These are phyloP conservation scores for Nebria brevicollis DNA, from an alignment of 2,888 invertebrate species.

Conservation along the genomic window DNA sequence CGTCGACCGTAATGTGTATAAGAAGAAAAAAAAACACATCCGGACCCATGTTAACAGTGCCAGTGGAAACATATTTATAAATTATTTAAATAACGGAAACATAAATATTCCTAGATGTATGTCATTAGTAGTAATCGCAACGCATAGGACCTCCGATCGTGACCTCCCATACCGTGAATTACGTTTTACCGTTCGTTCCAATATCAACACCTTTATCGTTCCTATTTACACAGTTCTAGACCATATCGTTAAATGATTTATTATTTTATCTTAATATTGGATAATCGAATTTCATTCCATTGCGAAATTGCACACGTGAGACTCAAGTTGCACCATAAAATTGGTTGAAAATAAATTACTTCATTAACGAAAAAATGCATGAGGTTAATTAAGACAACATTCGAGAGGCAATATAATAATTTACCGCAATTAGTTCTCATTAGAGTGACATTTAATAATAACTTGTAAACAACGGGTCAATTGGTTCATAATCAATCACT, in stretches of 20 bases:
- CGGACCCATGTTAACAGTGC: neutral
- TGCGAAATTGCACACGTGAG: neutral
- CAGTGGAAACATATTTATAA: slow-evolving; percentile 35
- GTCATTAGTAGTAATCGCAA: slow-evolving; percentile 33
- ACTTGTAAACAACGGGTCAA: slow-evolving; percentile 8
- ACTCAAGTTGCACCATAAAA: neutral
- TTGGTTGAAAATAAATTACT: neutral
- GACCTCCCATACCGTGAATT: slow-evolving; percentile 27
- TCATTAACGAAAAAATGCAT: slow-evolving; percentile 19
- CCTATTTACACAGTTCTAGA: neutral
- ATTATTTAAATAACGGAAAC: slow-evolving; percentile 33
- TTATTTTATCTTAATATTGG: neutral
- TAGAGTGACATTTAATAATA: slow-evolving; percentile 29
- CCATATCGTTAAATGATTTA: neutral
- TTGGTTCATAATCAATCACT: slow-evolving; percentile 34
- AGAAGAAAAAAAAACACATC: slow-evolving; percentile 16
- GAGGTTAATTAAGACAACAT: slow-evolving; percentile 35
- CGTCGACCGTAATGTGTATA: slow-evolving; percentile 3
- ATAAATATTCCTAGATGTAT: slow-evolving; percentile 32
- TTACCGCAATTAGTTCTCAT: slow-evolving; percentile 42
- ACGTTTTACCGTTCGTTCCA: slow-evolving; percentile 5
- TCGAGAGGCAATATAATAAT: slow-evolving; percentile 22
- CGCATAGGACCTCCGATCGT: slow-evolving; percentile 7
- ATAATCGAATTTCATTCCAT: neutral
- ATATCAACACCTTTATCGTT: neutral